A percentile compares a stretch with the other conserved stretches of the same genome.
Conservation (phyloP, 2,888 invertebrate genomes). For the Chloroclysta siterata region DNA sequence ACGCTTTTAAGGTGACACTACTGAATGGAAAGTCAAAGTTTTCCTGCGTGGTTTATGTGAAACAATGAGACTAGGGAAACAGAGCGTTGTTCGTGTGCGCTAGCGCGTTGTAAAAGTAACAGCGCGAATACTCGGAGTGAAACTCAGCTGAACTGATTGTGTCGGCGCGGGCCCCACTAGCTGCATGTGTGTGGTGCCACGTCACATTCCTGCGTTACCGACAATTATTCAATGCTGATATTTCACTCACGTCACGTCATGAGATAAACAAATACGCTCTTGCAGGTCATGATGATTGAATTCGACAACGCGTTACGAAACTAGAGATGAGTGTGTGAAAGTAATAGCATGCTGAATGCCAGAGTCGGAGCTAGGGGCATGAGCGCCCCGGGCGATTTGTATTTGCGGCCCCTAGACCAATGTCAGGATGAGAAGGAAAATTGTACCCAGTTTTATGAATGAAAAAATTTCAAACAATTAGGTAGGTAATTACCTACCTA, state of each 20-base stretch:
- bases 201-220: constrained; percentile 70
- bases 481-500: too few relatives aligned
- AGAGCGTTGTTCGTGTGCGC: constrained; percentile 82
- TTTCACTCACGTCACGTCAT: constrained; percentile 50
- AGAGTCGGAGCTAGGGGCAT: too few relatives aligned
- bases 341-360: constrained; percentile 3
- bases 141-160: constrained; percentile 82
- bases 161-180: constrained; percentile 44
- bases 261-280: constrained; percentile 40
- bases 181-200: constrained; percentile 50
- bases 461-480: too few relatives aligned
- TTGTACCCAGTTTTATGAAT: too few relatives aligned
- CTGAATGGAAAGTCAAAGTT: constrained; percentile 76
- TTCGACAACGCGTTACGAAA: constrained; percentile 33
- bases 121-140: constrained; percentile 83
- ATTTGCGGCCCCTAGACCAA: too few relatives aligned
- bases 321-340: constrained; percentile 22
- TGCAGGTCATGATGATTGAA: constrained; percentile 9
- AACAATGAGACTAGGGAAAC: constrained; percentile 81
- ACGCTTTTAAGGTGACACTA: constrained; percentile 46
- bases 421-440: too few relatives aligned
- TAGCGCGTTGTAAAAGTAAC: constrained; percentile 84
- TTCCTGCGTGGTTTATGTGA: constrained; percentile 61
- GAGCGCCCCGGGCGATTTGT: too few relatives aligned
- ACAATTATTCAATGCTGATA: constrained; percentile 59